Conservation (phyloP, 1,140 invertebrate genomes). For the Asbolus verrucosus region DNA sequence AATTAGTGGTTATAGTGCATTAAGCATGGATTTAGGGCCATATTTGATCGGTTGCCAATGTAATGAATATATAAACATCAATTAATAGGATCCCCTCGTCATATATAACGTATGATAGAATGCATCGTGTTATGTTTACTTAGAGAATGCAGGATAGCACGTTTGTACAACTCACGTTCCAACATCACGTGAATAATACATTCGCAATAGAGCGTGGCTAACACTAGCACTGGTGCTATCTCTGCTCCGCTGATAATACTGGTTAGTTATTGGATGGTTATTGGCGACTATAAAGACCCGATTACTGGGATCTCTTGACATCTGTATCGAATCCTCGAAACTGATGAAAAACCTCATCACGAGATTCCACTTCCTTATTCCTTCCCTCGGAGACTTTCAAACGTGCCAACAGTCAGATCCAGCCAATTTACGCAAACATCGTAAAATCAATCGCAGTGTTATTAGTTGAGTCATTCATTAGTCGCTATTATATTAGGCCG, state of each 20-base stretch:
- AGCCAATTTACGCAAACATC: too few species aligned
- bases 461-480: slow-evolving; percentile 44
- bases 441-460: slow-evolving; percentile 13
- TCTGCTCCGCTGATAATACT: slow-evolving; percentile 48
- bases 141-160: slow-evolving; percentile 38
- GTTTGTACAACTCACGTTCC: slow-evolving; percentile 44
- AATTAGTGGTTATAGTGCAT: slow-evolving; percentile 44
- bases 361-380: slow-evolving; percentile 33
- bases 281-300: slow-evolving; percentile 53
- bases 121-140: slow-evolving; percentile 43
- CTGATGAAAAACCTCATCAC: slow-evolving; percentile 49
- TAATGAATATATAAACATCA: slow-evolving; percentile 46
- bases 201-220: slow-evolving; percentile 45
- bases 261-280: slow-evolving; percentile 55
- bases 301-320: slow-evolving; percentile 52
- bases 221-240: slow-evolving; percentile 46
- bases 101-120: slow-evolving; percentile 45
- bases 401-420: too few species aligned
- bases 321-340: slow-evolving; percentile 54
- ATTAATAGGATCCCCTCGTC: slow-evolving; percentile 43
- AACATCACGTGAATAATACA: slow-evolving; percentile 48
- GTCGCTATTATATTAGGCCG: slow-evolving; percentile 28
- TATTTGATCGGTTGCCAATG: slow-evolving; percentile 44
- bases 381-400: not conserved
- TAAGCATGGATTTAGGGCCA: slow-evolving; percentile 39